These are phyloP conservation scores for Trichomycterus rosablanca DNA, from an alignment of 2,113 vertebrate genomes.

Conservation along the genomic window DNA sequence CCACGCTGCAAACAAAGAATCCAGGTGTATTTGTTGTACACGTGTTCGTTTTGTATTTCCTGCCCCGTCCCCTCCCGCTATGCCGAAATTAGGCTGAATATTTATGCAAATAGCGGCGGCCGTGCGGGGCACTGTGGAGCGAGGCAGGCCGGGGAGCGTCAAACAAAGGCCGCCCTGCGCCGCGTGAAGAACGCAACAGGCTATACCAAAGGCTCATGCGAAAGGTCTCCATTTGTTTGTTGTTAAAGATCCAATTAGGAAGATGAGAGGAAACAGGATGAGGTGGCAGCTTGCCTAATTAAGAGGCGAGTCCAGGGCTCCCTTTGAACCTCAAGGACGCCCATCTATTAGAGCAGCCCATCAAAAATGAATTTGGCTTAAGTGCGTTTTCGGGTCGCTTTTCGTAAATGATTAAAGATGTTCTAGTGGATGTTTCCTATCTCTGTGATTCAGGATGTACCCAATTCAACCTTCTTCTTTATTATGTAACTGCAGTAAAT, in stretches of 20 bases:
- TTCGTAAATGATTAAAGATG: constrained; percentile 75
- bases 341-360: constrained; percentile 78
- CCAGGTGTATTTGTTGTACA: constrained; percentile 53
- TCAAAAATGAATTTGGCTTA: constrained; percentile 84
- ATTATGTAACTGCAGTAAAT: constrained; percentile 2
- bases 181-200: constrained; percentile 59
- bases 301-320: constrained; percentile 76
- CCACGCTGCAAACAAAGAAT: constrained; percentile 46
- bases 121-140: constrained; percentile 23
- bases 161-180: constrained; percentile 52
- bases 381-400: constrained; percentile 69
- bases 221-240: constrained; percentile 84
- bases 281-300: constrained; percentile 76
- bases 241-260: constrained; percentile 89
- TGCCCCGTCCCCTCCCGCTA: constrained; percentile 26
- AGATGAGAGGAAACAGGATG: constrained; percentile 79
- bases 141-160: constrained; percentile 15
- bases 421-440: constrained; percentile 71
- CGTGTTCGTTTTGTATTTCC: constrained; percentile 33
- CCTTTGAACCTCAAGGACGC: constrained; percentile 92
- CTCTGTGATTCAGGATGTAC: constrained; percentile 44
- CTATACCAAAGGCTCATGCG: constrained; percentile 56
- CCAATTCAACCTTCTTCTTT: constrained; percentile 6
- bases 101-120: constrained; percentile 33
- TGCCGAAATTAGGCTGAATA: constrained; percentile 28